phyloP scores from a whole-genome alignment of 2,888 invertebrate genomes.

The Drosophila mercatorum region DNA sequence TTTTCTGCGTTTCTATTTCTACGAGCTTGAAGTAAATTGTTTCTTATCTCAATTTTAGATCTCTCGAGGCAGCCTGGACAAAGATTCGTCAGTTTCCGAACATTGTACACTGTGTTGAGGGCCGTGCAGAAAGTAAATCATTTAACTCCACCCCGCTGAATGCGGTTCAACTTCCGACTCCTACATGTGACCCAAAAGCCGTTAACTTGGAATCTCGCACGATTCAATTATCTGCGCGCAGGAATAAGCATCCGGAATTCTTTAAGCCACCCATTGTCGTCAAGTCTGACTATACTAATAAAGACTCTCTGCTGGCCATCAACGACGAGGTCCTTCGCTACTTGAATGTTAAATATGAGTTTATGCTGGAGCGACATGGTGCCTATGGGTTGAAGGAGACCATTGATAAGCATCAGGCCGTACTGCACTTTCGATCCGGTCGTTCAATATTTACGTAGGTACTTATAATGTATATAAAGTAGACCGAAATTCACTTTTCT shows the following conservation, averaged over 20 bases:
- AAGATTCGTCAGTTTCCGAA: conserved; percentile 37
- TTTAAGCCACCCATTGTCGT: conserved; percentile 47
- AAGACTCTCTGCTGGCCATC: conserved; percentile 49
- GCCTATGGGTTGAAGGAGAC: conserved; percentile 28
- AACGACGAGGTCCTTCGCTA: conserved; percentile 67
- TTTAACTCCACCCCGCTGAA: neutral
- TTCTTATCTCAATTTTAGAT: conserved; percentile 20
- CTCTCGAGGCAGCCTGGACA: conserved; percentile 40
- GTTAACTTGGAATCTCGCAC: conserved; percentile 44
- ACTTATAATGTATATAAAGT: neutral
- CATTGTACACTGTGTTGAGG: conserved; percentile 26
- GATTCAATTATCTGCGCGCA: conserved; percentile 57
- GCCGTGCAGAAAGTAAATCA: conserved; percentile 4
- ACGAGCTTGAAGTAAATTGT: neutral
- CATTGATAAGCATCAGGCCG: conserved; percentile 24
- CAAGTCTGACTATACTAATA: conserved; percentile 53
- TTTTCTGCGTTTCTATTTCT: neutral
- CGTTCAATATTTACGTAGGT: conserved; percentile 66
- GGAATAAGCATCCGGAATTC: conserved; percentile 65
- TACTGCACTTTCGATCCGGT: conserved; percentile 67
- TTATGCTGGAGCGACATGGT: conserved; percentile 69
- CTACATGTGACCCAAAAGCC: neutral
- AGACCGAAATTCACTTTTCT: neutral
- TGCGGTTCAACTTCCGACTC: neutral
- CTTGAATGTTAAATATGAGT: conserved; percentile 70